Base-by-base conservation (phyloP, 2,797 vertebrate species). In the Melanotaenia pygmaea region DNA sequence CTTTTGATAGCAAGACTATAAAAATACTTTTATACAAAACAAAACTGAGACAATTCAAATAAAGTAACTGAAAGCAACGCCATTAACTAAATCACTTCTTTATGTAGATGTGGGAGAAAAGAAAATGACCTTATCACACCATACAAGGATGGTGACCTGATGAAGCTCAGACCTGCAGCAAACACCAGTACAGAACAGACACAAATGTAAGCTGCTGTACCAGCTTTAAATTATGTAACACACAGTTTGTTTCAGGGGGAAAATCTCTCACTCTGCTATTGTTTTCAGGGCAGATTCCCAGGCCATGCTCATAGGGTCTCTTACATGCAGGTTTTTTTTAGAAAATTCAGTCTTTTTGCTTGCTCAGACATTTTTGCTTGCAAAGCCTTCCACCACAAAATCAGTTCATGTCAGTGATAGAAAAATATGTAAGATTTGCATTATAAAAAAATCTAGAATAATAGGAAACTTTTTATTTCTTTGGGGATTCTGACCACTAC, bases 161-260 rank as follows among this genome's bases (percentile, higher is more conserved):
- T 40, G 32, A 68, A 63, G 5, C 50, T 20, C 18, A 50, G 37
- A 43, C 54, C 32, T 3, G 43, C 57, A 60, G 20, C 3, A 59
- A 64, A 51, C 37, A 43, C 1, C 34, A n/a, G 20, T 63, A 53
- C 76, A 65, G 43, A 24, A 68, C 64, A 63, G 61, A 64, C 72
- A 16, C 28, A 0, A 28, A 78, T 35, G 16, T 38, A 40, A 30
- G 24, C 22, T 26, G 18, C 51, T 70, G 43, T 59, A 72, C 74
- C 60, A 72, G 70, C 75, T 70, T 59, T 81, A 80, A 71, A 86
- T 83, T 71, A 75, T 57, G 66, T 67, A 76, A 30, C 28, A 78
- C 37, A 47, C 50, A 30, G 8, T 37, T 22, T 66, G 59, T 60
- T 86, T 73, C 73, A 30, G 59, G 13, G 6, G 28, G 47, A 28